Evolutionary conservation across 2,113 vertebrate genomes (phyloP).

Genomic region (Isurus oxyrinchus): DNA sequence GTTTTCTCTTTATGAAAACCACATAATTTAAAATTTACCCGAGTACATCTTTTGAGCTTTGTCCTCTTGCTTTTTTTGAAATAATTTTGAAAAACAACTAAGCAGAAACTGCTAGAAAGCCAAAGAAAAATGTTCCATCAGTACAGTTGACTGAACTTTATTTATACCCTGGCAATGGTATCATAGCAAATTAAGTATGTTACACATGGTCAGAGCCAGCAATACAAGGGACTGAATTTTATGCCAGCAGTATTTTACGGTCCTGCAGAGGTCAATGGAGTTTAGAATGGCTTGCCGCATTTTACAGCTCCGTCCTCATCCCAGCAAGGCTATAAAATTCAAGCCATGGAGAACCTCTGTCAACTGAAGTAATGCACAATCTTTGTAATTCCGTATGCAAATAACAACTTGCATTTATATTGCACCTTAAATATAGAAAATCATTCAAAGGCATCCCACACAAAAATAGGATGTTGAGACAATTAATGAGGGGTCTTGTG

Average conservation of each 20-base stretch:
- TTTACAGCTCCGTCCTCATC: no score
- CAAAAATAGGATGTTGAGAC: not conserved
- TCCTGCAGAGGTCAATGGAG: no score
- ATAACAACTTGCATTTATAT: not conserved
- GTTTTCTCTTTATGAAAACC: not conserved
- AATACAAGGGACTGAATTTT: not conserved
- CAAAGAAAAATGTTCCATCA: no score
- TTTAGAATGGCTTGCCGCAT: no score
- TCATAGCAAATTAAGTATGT: not conserved
- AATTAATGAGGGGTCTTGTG: no score
- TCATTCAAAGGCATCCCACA: not conserved
- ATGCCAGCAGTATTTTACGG: no score
- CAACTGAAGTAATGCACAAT: not conserved
- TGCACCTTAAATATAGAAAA: not conserved
- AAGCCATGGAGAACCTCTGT: not conserved
- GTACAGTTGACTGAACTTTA: no score
- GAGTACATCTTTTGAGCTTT: not conserved
- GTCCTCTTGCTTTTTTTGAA: not conserved
- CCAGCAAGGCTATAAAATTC: no score
- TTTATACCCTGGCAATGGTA: not conserved
- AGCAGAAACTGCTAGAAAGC: no score
- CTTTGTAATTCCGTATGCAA: not conserved
- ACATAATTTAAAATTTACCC: not conserved
- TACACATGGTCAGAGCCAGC: not conserved
- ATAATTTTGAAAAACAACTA: no score